Conservation (phyloP, 2,797 vertebrate species). For the Ibycter americanus region DNA sequence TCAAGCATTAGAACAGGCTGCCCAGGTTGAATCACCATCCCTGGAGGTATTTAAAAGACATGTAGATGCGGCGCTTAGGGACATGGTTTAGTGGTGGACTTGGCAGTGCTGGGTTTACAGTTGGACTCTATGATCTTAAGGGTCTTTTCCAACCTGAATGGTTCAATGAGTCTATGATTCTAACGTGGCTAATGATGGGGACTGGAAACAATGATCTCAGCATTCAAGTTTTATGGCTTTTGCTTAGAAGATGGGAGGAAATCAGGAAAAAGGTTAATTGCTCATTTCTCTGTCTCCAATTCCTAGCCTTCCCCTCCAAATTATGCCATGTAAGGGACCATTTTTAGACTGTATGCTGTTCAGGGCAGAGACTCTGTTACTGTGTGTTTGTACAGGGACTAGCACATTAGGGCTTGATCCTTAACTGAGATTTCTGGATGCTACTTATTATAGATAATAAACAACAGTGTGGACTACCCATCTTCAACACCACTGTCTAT, state of each 20-base stretch:
- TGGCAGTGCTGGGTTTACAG: background rate
- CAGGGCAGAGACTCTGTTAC: background rate
- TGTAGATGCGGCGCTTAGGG: background rate
- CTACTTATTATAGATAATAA: conserved; percentile 47
- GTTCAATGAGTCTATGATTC: background rate
- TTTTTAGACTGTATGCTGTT: conserved; percentile 22
- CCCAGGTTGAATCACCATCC: background rate
- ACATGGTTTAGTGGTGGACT: background rate
- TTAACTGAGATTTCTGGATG: conserved; percentile 18
- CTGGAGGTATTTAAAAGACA: background rate
- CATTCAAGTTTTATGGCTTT: background rate
- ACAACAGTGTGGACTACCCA: background rate
- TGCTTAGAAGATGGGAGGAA: background rate
- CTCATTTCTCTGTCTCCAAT: background rate
- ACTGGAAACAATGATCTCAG: background rate
- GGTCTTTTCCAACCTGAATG: background rate
- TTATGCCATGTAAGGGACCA: background rate
- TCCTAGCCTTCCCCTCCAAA: background rate
- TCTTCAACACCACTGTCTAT: background rate
- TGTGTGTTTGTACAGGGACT: conserved; percentile 8
- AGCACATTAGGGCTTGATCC: background rate
- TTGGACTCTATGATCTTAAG: background rate
- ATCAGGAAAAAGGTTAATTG: background rate
- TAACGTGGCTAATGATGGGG: background rate
- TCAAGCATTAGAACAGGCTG: background rate